Base-by-base conservation (phyloP, 2,888 invertebrate species). In the Lucinisca nassula region DNA sequence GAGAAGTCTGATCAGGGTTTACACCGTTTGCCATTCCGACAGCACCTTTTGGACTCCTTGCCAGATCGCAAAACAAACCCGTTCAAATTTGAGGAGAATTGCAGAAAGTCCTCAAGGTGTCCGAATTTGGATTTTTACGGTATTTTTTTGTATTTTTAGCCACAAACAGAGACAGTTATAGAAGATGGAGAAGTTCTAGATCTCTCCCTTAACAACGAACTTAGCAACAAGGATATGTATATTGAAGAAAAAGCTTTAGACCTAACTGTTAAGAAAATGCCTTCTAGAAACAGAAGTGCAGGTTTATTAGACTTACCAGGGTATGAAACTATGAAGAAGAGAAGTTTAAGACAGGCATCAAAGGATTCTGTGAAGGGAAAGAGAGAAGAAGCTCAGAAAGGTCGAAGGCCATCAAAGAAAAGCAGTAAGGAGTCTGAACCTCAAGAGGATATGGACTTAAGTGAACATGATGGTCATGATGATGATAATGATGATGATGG, bases 121-220 rank as follows among this genome's bases (percentile, higher is more conserved):
- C n/a, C n/a, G n/a, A n/a, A n/a, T n/a, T n/a, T n/a, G n/a, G n/a
- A n/a, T n/a, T n/a, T n/a, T n/a, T n/a, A n/a, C n/a, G n/a, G n/a
- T n/a, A n/a, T n/a, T n/a, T n/a, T n/a, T n/a, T n/a, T 51, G 4
- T 51, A 27, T 67, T 67, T 67, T 4, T 24, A 67, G 67, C 0
- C 32, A 4, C 67, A 67, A 35, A 67, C 84, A 14, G 85, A 79
- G 35, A 84, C 82, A 38, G 88, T 88, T 1, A 88, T 88, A 24
- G 88, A 88, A 45, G 88, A 88, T 81, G 88, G 88, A n/a, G 78
- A 80, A 45, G 81, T 88, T 17, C 80, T 88, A 10, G 88, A 88
- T 79, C 51, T 88, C 35, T 77, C 85, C 21, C 38, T 79, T 14
- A 80, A 76, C 38, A 80, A 83, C 49, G 76, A 82, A 14, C 82